Conservation (phyloP, 2,797 vertebrate species). For the Nannoperca australis region DNA sequence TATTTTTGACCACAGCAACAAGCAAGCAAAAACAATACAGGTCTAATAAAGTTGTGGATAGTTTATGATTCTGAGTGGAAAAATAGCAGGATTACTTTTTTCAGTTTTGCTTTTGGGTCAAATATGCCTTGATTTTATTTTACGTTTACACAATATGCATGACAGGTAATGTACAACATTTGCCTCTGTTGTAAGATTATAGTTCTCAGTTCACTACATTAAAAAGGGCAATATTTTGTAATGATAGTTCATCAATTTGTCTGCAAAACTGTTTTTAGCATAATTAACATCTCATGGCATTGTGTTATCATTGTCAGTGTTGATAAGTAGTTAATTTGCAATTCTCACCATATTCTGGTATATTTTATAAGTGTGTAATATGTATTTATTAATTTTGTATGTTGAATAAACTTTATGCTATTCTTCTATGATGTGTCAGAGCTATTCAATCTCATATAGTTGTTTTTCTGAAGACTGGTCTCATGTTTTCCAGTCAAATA, state of each 20-base stretch:
- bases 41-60: neutral
- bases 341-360: conserved; percentile 42
- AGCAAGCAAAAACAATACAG: conserved; percentile 15
- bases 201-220: neutral
- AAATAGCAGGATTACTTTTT: neutral
- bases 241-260: conserved; percentile 12
- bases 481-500: conserved; percentile 21
- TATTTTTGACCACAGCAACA: conserved; percentile 2
- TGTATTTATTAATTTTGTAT: conserved; percentile 78
- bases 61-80: conserved; percentile 13
- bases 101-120: conserved; percentile 14
- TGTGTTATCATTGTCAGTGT: conserved; percentile 21
- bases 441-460: neutral
- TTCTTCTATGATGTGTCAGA: conserved; percentile 67
- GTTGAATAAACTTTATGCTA: conserved; percentile 75
- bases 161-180: conserved; percentile 11
- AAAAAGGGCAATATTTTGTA: conserved; percentile 37
- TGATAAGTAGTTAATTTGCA: conserved; percentile 31
- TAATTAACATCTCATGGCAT: neutral
- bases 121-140: conserved; percentile 26
- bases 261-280: conserved; percentile 19
- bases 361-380: conserved; percentile 62
- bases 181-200: conserved; percentile 2
- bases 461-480: neutral
- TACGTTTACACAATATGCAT: conserved; percentile 20